These are phyloP conservation scores for Pteruthius melanotis DNA, from an alignment of 2,113 vertebrate species.

Conservation along the genomic window DNA sequence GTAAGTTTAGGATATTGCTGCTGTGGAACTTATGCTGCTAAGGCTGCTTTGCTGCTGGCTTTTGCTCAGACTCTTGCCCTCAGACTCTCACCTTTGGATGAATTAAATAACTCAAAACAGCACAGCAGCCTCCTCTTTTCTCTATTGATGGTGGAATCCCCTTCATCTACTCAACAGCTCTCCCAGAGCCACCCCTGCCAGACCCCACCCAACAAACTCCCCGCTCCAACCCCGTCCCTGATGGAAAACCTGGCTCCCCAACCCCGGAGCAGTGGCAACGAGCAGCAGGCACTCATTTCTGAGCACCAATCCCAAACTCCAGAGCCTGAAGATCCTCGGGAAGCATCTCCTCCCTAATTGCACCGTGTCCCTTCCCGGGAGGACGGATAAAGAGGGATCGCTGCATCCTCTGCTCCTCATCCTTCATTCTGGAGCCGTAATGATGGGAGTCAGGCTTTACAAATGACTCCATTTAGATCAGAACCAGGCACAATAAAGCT, in stretches of 20 bases:
- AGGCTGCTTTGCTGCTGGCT: no score
- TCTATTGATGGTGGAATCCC: no score
- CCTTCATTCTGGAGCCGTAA: neutral
- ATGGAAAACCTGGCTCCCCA: neutral
- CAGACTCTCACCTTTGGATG: no score
- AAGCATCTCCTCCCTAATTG: neutral
- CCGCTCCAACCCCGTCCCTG: neutral
- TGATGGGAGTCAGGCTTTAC: neutral
- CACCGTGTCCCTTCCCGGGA: neutral
- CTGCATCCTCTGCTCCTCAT: neutral
- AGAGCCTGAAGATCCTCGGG: neutral
- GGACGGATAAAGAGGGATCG: neutral
- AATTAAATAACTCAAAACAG: no score
- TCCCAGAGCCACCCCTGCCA: neutral
- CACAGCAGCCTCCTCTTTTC: no score
- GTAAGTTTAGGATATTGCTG: no score
- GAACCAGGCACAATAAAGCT: neutral
- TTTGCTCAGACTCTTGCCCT: no score
- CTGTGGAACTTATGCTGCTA: no score
- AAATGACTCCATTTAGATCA: neutral
- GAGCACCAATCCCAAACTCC: neutral
- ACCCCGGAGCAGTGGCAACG: neutral
- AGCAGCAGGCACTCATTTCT: neutral
- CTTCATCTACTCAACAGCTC: no score
- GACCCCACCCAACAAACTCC: accelerated